Conservation (phyloP, 2,888 invertebrate genomes). For the Eristalis pertinax region DNA sequence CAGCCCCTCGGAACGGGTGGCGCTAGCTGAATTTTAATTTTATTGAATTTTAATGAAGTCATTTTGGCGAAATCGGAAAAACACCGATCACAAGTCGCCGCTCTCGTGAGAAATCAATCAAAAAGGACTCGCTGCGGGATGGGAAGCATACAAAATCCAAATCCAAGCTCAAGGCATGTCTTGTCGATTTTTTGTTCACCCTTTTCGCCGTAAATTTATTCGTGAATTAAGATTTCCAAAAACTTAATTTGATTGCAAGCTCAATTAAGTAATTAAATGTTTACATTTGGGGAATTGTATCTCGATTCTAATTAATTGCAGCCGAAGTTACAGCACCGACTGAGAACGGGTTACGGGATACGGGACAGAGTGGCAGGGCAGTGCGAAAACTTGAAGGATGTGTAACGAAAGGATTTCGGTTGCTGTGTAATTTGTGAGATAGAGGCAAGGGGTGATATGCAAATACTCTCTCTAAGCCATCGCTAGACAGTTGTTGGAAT, state of each 20-base stretch:
- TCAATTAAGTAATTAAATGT: conserved; percentile 73
- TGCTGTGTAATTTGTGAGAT: background rate
- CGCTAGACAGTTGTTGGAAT: background rate
- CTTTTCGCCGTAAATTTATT: conserved; percentile 44
- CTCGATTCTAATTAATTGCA: conserved; percentile 68
- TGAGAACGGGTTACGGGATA: background rate
- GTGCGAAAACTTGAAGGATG: background rate
- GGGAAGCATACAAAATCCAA: conserved; percentile 16
- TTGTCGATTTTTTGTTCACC: background rate
- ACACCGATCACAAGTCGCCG: background rate
- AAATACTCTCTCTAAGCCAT: background rate
- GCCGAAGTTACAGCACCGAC: conserved; percentile 36
- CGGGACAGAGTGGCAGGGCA: background rate
- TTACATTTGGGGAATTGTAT: conserved; percentile 69
- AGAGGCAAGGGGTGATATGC: background rate
- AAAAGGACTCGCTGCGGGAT: conserved; percentile 5
- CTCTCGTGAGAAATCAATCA: conserved; percentile 50
- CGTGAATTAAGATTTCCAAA: conserved; percentile 52
- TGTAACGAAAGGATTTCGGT: background rate
- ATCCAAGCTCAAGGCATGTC: background rate
- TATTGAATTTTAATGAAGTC: conserved; percentile 66
- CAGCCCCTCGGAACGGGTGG: background rate
- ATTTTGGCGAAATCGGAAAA: background rate
- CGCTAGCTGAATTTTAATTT: background rate
- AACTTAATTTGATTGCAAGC: conserved; percentile 71